Conservation (phyloP, 2,797 vertebrate species). For the Rhyacichthys aspro region DNA sequence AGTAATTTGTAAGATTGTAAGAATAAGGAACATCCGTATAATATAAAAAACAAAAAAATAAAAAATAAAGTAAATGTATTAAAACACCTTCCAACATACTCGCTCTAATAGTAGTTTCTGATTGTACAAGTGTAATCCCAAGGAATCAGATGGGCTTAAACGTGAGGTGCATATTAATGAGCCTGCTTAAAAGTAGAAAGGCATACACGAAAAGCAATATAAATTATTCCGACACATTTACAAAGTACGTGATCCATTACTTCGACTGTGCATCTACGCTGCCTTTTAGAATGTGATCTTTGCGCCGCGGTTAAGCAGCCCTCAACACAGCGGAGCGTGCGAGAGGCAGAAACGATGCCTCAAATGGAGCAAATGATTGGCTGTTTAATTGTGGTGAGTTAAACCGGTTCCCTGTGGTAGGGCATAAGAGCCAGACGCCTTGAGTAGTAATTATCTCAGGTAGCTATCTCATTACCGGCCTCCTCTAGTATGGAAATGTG, state of each 20-base stretch:
- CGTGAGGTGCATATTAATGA: conserved; percentile 7
- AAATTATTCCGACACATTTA: neutral
- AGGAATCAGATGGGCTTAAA: conserved; percentile 7
- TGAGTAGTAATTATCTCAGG: conserved; percentile 78
- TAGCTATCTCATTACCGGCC: conserved; percentile 74
- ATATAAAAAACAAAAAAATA: too few relatives aligned
- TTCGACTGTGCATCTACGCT: neutral
- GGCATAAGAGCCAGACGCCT: conserved; percentile 57
- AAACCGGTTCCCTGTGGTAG: conserved; percentile 58
- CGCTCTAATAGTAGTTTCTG: neutral
- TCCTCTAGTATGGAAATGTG: conserved; percentile 59
- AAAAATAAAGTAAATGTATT: too few relatives aligned
- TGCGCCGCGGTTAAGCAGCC: neutral
- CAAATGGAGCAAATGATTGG: conserved; percentile 65
- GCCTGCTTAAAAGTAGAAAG: conserved; percentile 6
- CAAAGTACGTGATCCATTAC: conserved; percentile 1
- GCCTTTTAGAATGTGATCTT: conserved; percentile 2
- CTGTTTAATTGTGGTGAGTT: conserved; percentile 70
- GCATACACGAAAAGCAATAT: neutral
- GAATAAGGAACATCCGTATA: too few relatives aligned
- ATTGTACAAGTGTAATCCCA: conserved; percentile 7
- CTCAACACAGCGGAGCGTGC: conserved; percentile 43
- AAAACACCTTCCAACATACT: too few relatives aligned
- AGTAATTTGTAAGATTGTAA: too few relatives aligned
- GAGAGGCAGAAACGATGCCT: conserved; percentile 53